phyloP scores from a whole-genome alignment of 92 coral and sea anemone genomes.

The Epizoanthus fatuus region DNA sequence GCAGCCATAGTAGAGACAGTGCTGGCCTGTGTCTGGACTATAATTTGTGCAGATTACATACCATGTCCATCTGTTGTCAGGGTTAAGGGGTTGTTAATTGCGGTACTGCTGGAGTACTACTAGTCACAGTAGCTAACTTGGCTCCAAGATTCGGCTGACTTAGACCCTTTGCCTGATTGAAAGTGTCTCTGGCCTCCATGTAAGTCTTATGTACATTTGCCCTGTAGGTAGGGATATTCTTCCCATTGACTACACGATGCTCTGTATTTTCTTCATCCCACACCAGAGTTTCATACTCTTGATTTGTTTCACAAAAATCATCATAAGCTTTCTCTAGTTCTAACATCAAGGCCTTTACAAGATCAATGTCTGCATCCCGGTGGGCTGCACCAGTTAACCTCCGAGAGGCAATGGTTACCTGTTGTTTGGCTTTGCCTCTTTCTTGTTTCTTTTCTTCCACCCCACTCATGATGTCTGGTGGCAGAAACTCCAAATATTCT shows the following conservation, averaged over 20 bases:
- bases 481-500: no score
- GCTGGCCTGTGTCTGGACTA: conserved; percentile 3
- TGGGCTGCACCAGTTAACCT: conserved; percentile 48
- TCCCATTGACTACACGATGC: conserved; percentile 70
- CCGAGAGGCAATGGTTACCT: conserved; percentile 26
- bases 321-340: conserved; percentile 66
- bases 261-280: conserved; percentile 56
- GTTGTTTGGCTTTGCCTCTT: no score
- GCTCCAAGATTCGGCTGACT: background rate
- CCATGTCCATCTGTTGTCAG: background rate
- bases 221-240: conserved; percentile 50
- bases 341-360: conserved; percentile 52
- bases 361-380: conserved; percentile 54
- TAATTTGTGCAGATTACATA: background rate
- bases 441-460: no score
- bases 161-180: background rate
- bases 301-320: conserved; percentile 65
- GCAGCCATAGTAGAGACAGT: background rate
- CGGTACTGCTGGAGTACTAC: no score
- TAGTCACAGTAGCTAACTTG: background rate
- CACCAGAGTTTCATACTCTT: conserved; percentile 66
- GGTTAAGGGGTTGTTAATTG: no score
- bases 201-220: conserved; percentile 52
- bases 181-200: conserved; percentile 62
- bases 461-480: no score